phyloP scores from a whole-genome alignment of 92 coral and sea anemone species.

The Umimayanthus chanpuru region DNA sequence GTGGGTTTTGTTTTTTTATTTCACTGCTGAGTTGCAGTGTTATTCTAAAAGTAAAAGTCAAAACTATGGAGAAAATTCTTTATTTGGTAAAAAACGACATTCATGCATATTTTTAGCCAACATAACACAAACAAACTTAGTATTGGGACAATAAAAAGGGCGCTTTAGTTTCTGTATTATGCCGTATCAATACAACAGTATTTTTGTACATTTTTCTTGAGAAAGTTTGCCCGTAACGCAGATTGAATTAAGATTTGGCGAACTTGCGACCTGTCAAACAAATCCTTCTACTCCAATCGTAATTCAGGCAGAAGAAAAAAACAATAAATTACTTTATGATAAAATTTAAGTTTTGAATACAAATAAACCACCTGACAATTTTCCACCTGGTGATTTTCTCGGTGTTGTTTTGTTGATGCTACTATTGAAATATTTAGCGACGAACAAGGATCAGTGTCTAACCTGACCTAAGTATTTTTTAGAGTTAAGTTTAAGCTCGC shows the following conservation, averaged over 20 bases:
- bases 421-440: conserved; percentile 6
- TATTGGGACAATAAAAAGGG: too few relatives aligned
- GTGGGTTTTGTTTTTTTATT: too few relatives aligned
- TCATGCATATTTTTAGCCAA: too few relatives aligned
- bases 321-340: not conserved
- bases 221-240: too few relatives aligned
- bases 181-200: too few relatives aligned
- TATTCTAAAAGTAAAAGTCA: too few relatives aligned
- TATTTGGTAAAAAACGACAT: too few relatives aligned
- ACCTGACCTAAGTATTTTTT: not conserved
- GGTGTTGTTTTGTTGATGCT: not conserved
- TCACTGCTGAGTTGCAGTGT: too few relatives aligned
- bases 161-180: too few relatives aligned
- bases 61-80: too few relatives aligned
- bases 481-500: not conserved
- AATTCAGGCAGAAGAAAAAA: not conserved
- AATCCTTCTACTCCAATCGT: not conserved
- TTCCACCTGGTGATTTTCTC: not conserved
- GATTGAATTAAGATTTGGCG: not conserved
- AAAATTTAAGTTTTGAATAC: not conserved
- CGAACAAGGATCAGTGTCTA: not conserved
- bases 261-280: not conserved
- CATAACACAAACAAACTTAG: too few relatives aligned
- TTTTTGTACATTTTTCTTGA: too few relatives aligned
- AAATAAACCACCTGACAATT: conserved; percentile 13